Evolutionary conservation across 2,113 vertebrate genomes (phyloP).

Genomic region (Microcebus griseorufus): DNA sequence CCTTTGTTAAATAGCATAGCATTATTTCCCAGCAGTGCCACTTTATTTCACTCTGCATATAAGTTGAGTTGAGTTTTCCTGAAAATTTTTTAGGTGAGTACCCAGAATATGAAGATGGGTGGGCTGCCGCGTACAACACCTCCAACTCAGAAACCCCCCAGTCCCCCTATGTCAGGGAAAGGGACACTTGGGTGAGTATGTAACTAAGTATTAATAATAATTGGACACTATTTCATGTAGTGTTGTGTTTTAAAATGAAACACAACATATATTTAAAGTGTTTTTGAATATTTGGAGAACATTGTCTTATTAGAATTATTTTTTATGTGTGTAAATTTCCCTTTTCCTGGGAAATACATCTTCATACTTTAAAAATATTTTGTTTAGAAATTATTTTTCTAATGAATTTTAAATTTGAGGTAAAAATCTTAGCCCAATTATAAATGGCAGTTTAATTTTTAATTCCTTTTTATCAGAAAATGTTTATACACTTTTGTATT

Average conservation of each 20-base stretch:
- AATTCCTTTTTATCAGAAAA: background rate
- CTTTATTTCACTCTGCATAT: constrained; percentile 46
- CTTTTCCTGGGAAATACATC: background rate
- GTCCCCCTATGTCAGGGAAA: constrained; percentile 96
- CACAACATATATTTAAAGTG: background rate
- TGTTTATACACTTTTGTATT: background rate
- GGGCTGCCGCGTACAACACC: constrained; percentile 96
- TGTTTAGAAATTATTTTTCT: constrained; percentile 55
- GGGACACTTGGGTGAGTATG: constrained; percentile 96
- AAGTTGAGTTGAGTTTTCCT: constrained; percentile 78
- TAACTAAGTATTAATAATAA: constrained; percentile 36
- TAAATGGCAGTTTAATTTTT: constrained; percentile 28
- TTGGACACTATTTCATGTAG: background rate
- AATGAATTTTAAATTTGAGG: constrained; percentile 48
- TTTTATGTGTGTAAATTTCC: background rate
- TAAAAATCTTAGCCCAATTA: constrained; percentile 45
- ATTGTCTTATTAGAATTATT: constrained; percentile 53
- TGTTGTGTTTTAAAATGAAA: constrained; percentile 42
- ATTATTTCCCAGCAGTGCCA: constrained; percentile 53
- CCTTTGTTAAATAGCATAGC: constrained; percentile 64
- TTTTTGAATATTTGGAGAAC: constrained; percentile 50
- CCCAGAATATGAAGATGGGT: constrained; percentile 99
- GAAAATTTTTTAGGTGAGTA: constrained; percentile 91
- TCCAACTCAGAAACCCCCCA: constrained; percentile 98
- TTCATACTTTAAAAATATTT: constrained; percentile 54